Base-by-base conservation (phyloP, 1,140 invertebrate species). In the Formica exsecta region DNA sequence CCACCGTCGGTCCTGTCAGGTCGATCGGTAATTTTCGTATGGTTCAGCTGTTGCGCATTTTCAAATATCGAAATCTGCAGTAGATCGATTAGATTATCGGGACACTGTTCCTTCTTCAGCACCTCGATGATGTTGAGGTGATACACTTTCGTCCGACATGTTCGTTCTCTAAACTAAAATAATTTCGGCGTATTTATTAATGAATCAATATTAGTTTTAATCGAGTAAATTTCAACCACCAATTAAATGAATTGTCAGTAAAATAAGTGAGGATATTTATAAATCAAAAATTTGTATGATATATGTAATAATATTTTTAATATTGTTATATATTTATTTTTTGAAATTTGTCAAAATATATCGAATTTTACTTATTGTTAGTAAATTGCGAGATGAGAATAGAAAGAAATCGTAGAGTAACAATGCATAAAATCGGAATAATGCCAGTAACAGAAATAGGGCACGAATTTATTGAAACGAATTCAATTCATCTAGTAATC, bases 161-260 rank as follows among this genome's bases (percentile, higher is more conserved):
- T 94, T 75, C 94, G 93, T 70, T 96, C 95, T 71, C 93, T 93
- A 25, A 94, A 93, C 95, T 96, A 85, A 75, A 93, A 65, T 41
- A 61, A 73, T 80, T 81, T 36, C n/a, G 6, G 32, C 22, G 36
- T 48, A 1, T 57, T 44, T 25, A 11, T 48, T 44, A 59, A 44
- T 29, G 1, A n/a, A 41, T 62, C 1, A 65, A 77, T 48, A 66
- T 76, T 75, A 29, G 3, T 65, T 1, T 22, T 6, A 66, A 64
- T 29, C 5, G 0, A 44, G n/a, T 64, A 19, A 65, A 44, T 64
- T 32, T 44, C 1, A 64, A 32, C 9, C 9, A 22, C n/a, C 8
- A 59, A 19, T 61, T 75, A 29, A 61, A 75, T 16, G 1, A 22
- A 19, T 59, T 38, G 29, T 51, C 2, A n/a, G 0, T 13, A 36